Conservation (phyloP, 2,888 invertebrate genomes). For the Zele albiditarsus region DNA sequence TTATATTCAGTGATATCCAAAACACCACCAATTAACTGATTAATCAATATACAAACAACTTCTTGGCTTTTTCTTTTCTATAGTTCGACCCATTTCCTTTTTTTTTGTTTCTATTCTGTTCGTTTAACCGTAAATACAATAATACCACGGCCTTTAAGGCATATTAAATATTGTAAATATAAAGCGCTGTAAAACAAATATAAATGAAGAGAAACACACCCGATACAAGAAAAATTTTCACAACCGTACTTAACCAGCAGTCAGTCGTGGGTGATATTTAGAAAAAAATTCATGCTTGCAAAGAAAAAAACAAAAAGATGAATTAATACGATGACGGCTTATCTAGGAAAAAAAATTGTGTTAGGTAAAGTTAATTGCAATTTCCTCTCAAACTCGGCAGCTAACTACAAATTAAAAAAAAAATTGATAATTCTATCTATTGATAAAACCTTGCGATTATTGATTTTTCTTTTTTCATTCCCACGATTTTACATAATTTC, state of each 20-base stretch:
- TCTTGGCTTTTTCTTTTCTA: conserved; percentile 29
- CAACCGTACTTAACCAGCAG: conserved; percentile 69
- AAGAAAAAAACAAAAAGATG: conserved; percentile 37
- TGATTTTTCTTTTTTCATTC: conserved; percentile 4
- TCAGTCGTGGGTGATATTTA: conserved; percentile 60
- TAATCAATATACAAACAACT: conserved; percentile 46
- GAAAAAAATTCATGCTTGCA: conserved; percentile 35
- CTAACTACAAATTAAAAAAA: conserved; percentile 20
- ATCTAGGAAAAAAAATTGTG: conserved; percentile 39
- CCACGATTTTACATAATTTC: conserved; percentile 12
- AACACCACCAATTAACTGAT: conserved; percentile 25
- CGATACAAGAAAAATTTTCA: conserved; percentile 55
- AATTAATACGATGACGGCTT: conserved; percentile 39
- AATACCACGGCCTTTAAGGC: conserved; percentile 53
- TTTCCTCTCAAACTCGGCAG: conserved; percentile 27
- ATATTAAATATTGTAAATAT: conserved; percentile 21
- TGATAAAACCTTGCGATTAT: conserved; percentile 14
- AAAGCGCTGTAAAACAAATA: conserved; percentile 19
- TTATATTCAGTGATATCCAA: not conserved
- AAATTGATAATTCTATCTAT: conserved; percentile 26
- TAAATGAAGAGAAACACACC: conserved; percentile 45
- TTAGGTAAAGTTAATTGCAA: conserved; percentile 31
- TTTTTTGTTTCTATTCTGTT: conserved; percentile 33
- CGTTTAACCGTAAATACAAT: conserved; percentile 55
- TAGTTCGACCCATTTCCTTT: not conserved